Percentiles rank a stretch among this genome's conserved stretches.
These are phyloP conservation scores for Spea bombifrons DNA, from an alignment of 2,113 vertebrate species.

Conservation along the genomic window DNA sequence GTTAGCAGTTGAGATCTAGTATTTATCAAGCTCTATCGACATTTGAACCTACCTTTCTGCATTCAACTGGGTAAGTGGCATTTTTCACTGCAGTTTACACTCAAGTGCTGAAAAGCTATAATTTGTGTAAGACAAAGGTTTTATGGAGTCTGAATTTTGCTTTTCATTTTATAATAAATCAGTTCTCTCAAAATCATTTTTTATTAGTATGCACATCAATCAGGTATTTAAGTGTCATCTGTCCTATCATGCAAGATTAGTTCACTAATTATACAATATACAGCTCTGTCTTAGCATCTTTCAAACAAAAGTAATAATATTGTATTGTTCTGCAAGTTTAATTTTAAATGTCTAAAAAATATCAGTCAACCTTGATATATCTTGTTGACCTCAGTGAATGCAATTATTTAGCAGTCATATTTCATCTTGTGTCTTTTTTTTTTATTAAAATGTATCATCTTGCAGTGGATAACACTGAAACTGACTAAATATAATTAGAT, in stretches of 20 bases:
- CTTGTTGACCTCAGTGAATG: slow-evolving; percentile 56
- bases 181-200: not conserved
- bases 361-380: slow-evolving; percentile 50
- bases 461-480: slow-evolving; percentile 51
- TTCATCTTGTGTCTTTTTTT: slow-evolving; percentile 57
- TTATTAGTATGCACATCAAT: slow-evolving; percentile 15
- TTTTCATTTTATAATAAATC: not conserved
- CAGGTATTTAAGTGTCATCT: not conserved
- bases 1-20: not conserved
- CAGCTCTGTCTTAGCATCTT: not conserved
- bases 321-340: slow-evolving; percentile 36
- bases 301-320: slow-evolving; percentile 25
- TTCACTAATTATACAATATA: slow-evolving; percentile 29
- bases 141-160: not conserved
- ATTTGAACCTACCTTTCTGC: not conserved
- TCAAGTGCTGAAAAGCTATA: not conserved
- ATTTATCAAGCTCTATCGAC: not conserved
- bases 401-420: slow-evolving; percentile 50
- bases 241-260: not conserved
- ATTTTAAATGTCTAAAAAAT: slow-evolving; percentile 28
- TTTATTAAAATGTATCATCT: slow-evolving; percentile 59
- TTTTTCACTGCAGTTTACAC: not conserved
- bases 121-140: not conserved
- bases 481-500: slow-evolving; percentile 53
- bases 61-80: not conserved